Conservation (phyloP, 2,113 vertebrate genomes). For the Alces alces region DNA sequence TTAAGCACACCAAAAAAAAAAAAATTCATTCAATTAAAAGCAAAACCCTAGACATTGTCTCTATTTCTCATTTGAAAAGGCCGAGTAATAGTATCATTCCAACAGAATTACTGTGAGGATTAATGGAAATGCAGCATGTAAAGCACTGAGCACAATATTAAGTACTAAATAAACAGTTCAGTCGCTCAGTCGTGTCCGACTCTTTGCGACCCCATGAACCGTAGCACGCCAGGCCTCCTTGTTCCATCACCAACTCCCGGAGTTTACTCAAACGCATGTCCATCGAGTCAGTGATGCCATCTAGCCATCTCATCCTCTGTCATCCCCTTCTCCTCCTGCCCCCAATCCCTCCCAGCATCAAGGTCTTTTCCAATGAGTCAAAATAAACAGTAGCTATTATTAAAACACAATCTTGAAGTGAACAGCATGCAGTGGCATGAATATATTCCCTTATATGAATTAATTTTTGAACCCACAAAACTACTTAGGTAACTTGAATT, state of each 20-base stretch:
- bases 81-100: neutral
- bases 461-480: slow-evolving; percentile 16
- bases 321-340: no score
- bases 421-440: neutral
- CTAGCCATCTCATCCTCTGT: no score
- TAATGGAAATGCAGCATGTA: neutral
- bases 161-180: neutral
- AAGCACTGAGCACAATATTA: neutral
- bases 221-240: no score
- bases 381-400: neutral
- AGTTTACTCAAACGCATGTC: no score
- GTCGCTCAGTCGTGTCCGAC: no score
- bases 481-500: neutral
- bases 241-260: no score
- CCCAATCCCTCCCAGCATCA: no score
- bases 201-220: no score
- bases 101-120: neutral
- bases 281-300: no score
- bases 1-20: neutral
- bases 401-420: neutral
- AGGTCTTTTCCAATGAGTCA: no score
- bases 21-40: neutral
- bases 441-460: neutral
- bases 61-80: slow-evolving; percentile 31
- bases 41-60: neutral